Conservation (phyloP, 2,888 invertebrate species). For the Lasioglossum calceatum region DNA sequence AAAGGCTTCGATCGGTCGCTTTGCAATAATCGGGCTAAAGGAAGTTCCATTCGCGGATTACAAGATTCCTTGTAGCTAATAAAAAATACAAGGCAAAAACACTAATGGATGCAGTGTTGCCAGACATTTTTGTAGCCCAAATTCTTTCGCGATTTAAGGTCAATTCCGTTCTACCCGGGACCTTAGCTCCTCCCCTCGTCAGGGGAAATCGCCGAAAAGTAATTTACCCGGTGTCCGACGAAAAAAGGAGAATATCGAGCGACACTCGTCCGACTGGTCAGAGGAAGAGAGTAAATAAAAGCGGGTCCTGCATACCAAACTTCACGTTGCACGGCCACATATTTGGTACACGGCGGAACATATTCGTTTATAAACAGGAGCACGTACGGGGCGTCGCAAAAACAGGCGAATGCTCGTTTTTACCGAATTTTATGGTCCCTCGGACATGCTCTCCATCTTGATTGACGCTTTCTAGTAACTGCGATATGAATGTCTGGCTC, state of each 20-base stretch:
- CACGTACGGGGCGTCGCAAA: slow-evolving; percentile 13
- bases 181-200: slow-evolving; percentile 2
- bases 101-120: background rate
- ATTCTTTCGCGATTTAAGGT: slow-evolving; percentile 5
- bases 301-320: slow-evolving; percentile 64
- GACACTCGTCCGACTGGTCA: slow-evolving; percentile 64
- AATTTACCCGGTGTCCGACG: slow-evolving; percentile 46
- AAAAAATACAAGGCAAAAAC: background rate
- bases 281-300: slow-evolving; percentile 68
- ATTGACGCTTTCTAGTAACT: slow-evolving; percentile 9
- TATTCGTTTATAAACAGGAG: slow-evolving; percentile 41
- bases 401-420: background rate
- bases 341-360: slow-evolving; percentile 21
- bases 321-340: slow-evolving; percentile 30
- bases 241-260: slow-evolving; percentile 56
- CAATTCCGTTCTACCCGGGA: slow-evolving; percentile 9
- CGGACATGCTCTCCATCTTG: slow-evolving; percentile 11
- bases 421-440: background rate
- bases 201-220: slow-evolving; percentile 54
- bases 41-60: background rate
- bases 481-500: background rate
- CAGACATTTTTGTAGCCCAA: background rate
- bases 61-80: background rate
- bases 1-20: background rate
- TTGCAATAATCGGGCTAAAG: background rate